These are phyloP conservation scores for Thripadectes ignobilis DNA, from an alignment of 2,797 vertebrate species.

Conservation along the genomic window DNA sequence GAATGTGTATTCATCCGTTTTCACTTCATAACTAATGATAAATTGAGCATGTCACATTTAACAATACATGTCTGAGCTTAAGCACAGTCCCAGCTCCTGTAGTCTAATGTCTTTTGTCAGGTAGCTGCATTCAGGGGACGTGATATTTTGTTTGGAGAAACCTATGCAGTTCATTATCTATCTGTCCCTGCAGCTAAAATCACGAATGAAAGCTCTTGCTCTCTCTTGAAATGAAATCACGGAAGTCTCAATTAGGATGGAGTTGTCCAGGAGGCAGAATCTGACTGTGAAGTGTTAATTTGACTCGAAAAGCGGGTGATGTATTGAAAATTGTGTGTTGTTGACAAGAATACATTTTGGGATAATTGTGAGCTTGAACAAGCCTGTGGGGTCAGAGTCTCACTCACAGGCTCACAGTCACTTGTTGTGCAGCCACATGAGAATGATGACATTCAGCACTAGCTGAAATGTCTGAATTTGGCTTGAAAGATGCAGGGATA, in stretches of 20 bases:
- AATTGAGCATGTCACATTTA: conserved; percentile 97
- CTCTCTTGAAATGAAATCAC: not conserved
- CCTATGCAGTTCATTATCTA: conserved; percentile 55
- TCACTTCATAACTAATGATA: conserved; percentile 97
- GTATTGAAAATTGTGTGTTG: conserved; percentile 13
- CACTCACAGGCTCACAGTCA: not conserved
- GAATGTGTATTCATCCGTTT: conserved; percentile 99
- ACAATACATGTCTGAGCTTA: conserved; percentile 90
- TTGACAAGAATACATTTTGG: conserved; percentile 34
- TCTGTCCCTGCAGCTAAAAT: conserved; percentile 26
- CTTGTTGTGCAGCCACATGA: not conserved
- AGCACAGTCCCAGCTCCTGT: conserved; percentile 78
- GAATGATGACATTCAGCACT: not conserved
- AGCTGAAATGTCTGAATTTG: not conserved
- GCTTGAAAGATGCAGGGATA: rapidly evolving
- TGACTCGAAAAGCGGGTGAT: not conserved
- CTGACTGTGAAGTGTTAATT: conserved; percentile 35
- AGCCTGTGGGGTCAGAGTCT: not conserved
- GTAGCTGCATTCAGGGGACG: conserved; percentile 67
- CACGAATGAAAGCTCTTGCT: conserved; percentile 3
- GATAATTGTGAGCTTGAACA: not conserved
- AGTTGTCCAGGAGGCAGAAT: not conserved
- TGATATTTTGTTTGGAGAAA: conserved; percentile 71
- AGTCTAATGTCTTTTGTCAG: conserved; percentile 78
- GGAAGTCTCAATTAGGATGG: conserved; percentile 16